Percentiles rank a stretch among this genome's conserved stretches.
Evolutionary conservation across 2,113 vertebrate genomes (phyloP).

Genomic region (Callipepla californica): DNA sequence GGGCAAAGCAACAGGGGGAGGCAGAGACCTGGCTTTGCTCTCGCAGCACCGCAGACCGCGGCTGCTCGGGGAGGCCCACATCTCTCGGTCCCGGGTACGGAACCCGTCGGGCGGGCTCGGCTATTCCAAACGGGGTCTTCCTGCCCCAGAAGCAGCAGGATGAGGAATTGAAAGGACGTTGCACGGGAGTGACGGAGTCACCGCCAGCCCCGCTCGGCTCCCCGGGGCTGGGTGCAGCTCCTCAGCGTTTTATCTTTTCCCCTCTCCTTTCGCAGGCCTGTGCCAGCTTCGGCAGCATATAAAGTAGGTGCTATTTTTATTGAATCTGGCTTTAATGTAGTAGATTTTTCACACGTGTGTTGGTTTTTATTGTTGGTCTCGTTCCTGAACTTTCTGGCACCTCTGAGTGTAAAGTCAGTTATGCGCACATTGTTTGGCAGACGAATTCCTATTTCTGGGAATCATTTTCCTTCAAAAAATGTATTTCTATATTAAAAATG

Average conservation of each 20-base stretch:
- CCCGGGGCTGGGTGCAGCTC: background rate
- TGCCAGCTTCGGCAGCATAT: conserved; percentile 65
- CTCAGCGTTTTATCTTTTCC: conserved; percentile 29
- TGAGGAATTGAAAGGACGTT: conserved; percentile 16
- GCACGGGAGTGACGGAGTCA: conserved; percentile 12
- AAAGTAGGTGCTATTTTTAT: conserved; percentile 74
- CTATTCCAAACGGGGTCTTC: background rate
- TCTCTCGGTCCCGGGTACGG: background rate
- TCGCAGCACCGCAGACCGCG: background rate
- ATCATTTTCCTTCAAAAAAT: conserved; percentile 49
- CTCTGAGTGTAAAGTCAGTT: conserved; percentile 34
- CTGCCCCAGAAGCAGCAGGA: conserved; percentile 3
- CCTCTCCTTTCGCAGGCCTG: background rate
- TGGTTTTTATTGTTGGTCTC: conserved; percentile 55
- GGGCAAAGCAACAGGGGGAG: conserved; percentile 68
- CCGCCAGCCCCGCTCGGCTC: background rate
- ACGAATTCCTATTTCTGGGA: conserved; percentile 64
- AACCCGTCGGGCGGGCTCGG: background rate
- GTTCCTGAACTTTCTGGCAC: conserved; percentile 69
- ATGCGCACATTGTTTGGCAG: conserved; percentile 53
- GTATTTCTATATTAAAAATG: conserved; percentile 53
- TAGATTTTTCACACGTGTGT: conserved; percentile 67
- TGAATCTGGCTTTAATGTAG: conserved; percentile 64
- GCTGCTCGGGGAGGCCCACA: background rate
- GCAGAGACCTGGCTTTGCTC: conserved; percentile 58